Conservation (phyloP, 2,113 vertebrate genomes). For the Microtus oregoni region DNA sequence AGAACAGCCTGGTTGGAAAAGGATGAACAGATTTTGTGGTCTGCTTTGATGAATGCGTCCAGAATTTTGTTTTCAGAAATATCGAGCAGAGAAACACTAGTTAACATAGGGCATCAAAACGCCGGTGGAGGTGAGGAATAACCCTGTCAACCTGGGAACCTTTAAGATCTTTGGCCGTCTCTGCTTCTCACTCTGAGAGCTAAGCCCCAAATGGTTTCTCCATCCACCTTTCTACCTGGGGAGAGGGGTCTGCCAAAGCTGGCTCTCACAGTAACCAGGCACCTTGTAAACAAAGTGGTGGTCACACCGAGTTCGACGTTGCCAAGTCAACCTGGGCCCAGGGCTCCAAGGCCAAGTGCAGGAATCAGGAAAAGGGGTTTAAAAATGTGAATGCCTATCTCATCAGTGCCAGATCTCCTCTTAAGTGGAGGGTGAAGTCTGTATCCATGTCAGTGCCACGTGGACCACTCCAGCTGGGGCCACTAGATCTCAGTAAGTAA, state of each 20-base stretch:
- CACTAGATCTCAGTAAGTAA: not conserved
- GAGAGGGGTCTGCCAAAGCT: not conserved
- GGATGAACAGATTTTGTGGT: not conserved
- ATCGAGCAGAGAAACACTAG: not conserved
- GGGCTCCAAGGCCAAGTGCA: not conserved
- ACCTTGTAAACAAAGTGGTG: not conserved
- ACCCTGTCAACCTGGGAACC: not conserved
- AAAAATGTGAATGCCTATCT: not conserved
- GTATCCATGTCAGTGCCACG: too few relatives aligned
- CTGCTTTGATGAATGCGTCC: not conserved
- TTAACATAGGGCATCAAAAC: not conserved
- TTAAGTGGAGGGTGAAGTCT: not conserved
- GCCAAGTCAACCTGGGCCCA: not conserved
- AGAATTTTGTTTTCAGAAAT: not conserved
- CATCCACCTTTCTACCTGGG: not conserved
- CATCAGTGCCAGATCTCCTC: not conserved
- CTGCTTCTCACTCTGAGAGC: not conserved
- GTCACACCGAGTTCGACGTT: not conserved
- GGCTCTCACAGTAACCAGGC: fast-evolving
- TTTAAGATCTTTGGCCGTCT: not conserved
- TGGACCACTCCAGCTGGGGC: not conserved
- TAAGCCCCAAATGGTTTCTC: not conserved
- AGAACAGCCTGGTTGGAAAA: not conserved
- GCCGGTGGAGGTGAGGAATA: not conserved
- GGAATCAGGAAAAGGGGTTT: not conserved